phyloP scores from a whole-genome alignment of 2,113 vertebrate species.

The human region DNA sequence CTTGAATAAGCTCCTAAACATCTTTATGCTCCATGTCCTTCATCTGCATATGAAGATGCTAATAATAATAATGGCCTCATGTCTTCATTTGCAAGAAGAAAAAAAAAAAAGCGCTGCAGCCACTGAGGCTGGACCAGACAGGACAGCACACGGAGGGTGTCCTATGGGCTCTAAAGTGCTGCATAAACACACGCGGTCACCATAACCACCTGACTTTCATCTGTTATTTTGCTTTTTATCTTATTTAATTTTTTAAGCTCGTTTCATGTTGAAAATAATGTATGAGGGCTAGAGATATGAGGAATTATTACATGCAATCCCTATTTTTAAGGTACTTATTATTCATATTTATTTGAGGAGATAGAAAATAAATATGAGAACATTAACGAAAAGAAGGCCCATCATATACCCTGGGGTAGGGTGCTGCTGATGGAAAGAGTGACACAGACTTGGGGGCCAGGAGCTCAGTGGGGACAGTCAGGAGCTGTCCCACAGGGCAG shows the following conservation, averaged over 20 bases:
- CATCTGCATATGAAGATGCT: too few species aligned
- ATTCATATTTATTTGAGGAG: not conserved
- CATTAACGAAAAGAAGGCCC: not conserved
- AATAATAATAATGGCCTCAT: not conserved
- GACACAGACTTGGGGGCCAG: too few species aligned
- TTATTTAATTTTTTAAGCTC: not conserved
- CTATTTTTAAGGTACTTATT: not conserved
- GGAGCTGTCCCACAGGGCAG: too few species aligned
- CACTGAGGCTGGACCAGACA: not conserved
- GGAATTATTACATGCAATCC: not conserved
- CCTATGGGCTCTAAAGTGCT: not conserved
- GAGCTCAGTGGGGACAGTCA: not conserved
- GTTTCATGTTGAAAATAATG: not conserved
- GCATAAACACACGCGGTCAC: fast-evolving
- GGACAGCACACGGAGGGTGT: not conserved
- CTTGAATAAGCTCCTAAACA: not conserved
- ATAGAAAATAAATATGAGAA: not conserved
- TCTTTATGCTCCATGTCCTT: not conserved
- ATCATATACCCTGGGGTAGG: not conserved
- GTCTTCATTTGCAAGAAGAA: too few species aligned
- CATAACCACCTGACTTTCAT: not conserved
- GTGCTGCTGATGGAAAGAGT: not conserved
- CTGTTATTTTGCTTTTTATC: not conserved
- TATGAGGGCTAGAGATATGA: not conserved
- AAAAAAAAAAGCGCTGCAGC: not conserved